Percentiles rank a stretch among this genome's conserved stretches.
Evolutionary conservation across 2,113 vertebrate species (phyloP).

Genomic region (Lepus europaeus): DNA sequence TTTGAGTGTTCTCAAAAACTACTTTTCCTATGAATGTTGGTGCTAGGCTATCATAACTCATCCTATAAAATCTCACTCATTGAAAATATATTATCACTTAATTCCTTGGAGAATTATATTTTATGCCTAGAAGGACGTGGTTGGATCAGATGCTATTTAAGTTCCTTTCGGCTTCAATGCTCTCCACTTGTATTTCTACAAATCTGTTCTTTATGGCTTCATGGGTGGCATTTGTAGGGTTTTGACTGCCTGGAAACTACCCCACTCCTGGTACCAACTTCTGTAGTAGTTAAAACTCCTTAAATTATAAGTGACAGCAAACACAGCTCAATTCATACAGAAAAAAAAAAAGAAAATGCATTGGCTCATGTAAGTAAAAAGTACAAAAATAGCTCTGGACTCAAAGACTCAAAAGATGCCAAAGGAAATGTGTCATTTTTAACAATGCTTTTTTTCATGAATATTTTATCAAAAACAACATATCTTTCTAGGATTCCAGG

Average conservation of each 20-base stretch:
- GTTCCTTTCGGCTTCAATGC: constrained; percentile 2
- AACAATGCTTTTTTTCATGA: constrained; percentile 49
- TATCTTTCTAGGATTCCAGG: constrained; percentile 63
- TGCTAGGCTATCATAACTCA: not conserved
- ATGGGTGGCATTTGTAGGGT: constrained; percentile 13
- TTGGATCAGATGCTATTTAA: not conserved
- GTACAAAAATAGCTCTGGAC: constrained; percentile 29
- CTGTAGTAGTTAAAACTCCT: constrained; percentile 33
- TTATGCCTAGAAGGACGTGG: not conserved
- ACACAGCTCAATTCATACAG: constrained; percentile 11
- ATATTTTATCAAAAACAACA: constrained; percentile 66
- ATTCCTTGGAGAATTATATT: constrained; percentile 20
- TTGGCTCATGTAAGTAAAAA: not conserved
- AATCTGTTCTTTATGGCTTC: constrained; percentile 4
- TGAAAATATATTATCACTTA: not conserved
- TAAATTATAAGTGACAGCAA: constrained; percentile 46
- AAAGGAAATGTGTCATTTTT: constrained; percentile 54
- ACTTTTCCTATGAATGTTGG: not conserved
- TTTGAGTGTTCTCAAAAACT: constrained; percentile 20
- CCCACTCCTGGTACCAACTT: constrained; percentile 9
- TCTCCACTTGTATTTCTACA: not conserved
- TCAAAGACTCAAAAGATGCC: constrained; percentile 1
- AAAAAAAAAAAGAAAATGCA: not conserved
- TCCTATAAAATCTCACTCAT: not conserved
- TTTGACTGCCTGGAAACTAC: constrained; percentile 46